Base-by-base conservation (phyloP, 2,888 invertebrate species). In the Drosophila anomalipes region DNA sequence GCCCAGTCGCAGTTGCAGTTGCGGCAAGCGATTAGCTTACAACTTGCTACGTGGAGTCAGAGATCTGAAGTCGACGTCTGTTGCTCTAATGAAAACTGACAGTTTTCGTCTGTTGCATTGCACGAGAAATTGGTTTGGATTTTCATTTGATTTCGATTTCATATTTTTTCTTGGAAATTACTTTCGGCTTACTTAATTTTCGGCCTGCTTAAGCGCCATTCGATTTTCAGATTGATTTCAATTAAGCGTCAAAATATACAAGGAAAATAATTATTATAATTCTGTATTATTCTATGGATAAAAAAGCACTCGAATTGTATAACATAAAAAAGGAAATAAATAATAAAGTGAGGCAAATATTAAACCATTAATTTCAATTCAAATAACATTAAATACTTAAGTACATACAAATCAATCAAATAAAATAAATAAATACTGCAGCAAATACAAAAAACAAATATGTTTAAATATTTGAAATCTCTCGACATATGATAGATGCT, bases 61-160 rank as follows among this genome's bases (percentile, higher is more conserved):
- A 19, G 57, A 30, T n/a, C 30, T 58, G 30, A 59, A 54, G 62
- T 57, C 70, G 70, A 81, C 82, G 54, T 89, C 58, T 89, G 76
- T 74, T 74, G 44, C 80, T 83, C 77, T 89, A 87, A 90, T 90
- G 84, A 90, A 90, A 90, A 84, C 86, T 89, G 87, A 84, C 87
- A 90, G 86, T 68, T 89, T 86, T 89, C 59, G 58, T 88, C 59
- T 58, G 75, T 66, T 75, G 82, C 69, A 64, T 81, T 77, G 71
- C 69, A 72, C 73, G 66, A 64, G 83, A 70, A 78, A 75, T 82
- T 65, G 69, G 57, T 78, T 60, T 22, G 49, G 52, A 39, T 53
- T 67, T 57, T 52, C 68, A 74, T 70, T 78, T 77, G 77, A 75
- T 78, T 71, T 74, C 37, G 75, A 77, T 81, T 71, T 75, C 32